Percentiles rank a stretch among this genome's conserved stretches.
Conservation (phyloP, 2,113 vertebrate genomes). For the Cinclus cinclus region DNA sequence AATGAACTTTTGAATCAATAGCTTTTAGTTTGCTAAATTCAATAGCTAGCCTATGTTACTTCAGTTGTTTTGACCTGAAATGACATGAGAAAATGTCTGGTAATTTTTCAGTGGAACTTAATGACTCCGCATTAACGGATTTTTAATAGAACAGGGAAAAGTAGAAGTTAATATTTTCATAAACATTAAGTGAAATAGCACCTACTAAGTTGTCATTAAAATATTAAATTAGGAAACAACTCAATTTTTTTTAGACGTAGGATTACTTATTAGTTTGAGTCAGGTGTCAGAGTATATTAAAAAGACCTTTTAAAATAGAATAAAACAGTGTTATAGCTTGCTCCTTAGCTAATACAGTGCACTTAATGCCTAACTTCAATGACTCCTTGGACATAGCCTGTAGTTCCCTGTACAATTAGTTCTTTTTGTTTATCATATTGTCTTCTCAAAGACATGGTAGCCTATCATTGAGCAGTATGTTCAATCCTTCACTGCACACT, state of each 20-base stretch:
- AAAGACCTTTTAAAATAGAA: background rate
- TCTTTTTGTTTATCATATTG: background rate
- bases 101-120: background rate
- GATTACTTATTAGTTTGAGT: background rate
- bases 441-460: rapidly evolving
- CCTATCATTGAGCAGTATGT: rapidly evolving
- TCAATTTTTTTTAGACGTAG: background rate
- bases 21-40: background rate
- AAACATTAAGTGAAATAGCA: background rate
- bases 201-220: background rate
- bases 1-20: background rate
- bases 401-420: background rate
- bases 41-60: background rate
- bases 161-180: background rate
- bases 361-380: background rate
- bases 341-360: background rate
- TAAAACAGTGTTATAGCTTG: background rate
- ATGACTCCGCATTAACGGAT: background rate
- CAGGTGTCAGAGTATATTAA: background rate
- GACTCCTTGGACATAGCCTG: background rate
- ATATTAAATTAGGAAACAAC: background rate
- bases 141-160: background rate
- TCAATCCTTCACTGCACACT: background rate
- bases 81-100: background rate
- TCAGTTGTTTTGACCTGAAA: background rate